Evolutionary conservation across 2,888 invertebrate genomes (phyloP), one percentile per base, ranked within the genome.

Genomic region (Boloria selene): DNA sequence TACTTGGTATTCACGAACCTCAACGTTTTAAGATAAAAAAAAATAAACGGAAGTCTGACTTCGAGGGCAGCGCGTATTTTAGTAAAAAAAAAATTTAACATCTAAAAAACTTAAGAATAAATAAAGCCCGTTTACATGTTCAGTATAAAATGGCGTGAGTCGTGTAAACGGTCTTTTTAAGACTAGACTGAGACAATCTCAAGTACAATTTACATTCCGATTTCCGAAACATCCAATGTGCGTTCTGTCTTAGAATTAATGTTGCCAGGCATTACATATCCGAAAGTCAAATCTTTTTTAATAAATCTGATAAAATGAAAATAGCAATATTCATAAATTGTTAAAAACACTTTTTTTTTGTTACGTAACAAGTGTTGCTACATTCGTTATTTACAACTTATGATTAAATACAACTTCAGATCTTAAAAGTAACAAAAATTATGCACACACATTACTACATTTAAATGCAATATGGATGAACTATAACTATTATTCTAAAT

Each of bases 181-280:
- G 85, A 85, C 85, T 85, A 85, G 85, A 85, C 77, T 60, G 75
- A 79, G 75, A 79, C 76, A 81, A 82, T 82, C 79, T 82, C 79
- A 78, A 76, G 77, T 75, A 79, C 75, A 76, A 73, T 38, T 38
- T 38, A 10, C 31, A 38, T 38, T 38, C 2, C 31, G 10, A 2
- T 10, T 38, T 38, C 2, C 31, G 10, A 2, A 3, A 38, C 7
- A 38, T 73, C 71, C 73, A 74, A 74, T 79, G 78, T 80, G 77
- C 77, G 78, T 77, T 67, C 18, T 58, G 26, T 14, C 6, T 42
- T 38, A 18, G 31, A 54, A 2, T 54, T 49, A 54, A 10, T 54
- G 49, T 31, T 53, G 62, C 38, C 61, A 55, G n/a, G 49, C 13
- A 26, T 44, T 55, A 10, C 42, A 22, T 44, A 26, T 10, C 31